Evolutionary conservation across 2,888 invertebrate genomes (phyloP).

Genomic region (Campopleginae sp.): DNA sequence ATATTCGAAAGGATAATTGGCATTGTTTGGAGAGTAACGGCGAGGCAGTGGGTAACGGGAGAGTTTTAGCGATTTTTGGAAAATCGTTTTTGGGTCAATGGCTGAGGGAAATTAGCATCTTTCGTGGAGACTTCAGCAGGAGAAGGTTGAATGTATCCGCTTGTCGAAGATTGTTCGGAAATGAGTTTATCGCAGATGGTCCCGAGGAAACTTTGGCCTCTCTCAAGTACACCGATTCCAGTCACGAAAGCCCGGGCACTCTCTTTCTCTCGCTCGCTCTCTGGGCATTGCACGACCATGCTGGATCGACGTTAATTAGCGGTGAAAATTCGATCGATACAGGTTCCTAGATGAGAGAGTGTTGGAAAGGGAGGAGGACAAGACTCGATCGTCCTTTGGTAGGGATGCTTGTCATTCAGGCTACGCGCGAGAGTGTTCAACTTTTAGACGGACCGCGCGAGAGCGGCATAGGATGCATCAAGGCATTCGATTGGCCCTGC

Average conservation of each 20-base stretch:
- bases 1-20: not conserved
- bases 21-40: too few relatives aligned
- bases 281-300: constrained; percentile 61
- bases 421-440: not conserved
- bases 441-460: constrained; percentile 4
- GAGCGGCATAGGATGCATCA: too few relatives aligned
- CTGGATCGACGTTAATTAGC: constrained; percentile 10
- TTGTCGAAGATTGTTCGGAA: not conserved
- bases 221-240: constrained; percentile 1
- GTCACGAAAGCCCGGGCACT: not conserved
- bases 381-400: not conserved
- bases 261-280: too few relatives aligned
- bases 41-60: too few relatives aligned
- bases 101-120: not conserved
- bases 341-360: not conserved
- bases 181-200: constrained; percentile 9
- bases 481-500: not conserved
- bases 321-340: constrained; percentile 53
- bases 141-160: not conserved
- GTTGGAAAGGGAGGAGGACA: not conserved
- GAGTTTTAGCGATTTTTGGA: not conserved
- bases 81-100: not conserved
- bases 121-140: not conserved
- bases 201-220: not conserved
- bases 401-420: constrained; percentile 16